phyloP scores from a whole-genome alignment of 2,888 invertebrate genomes.

The Apoda limacodes region DNA sequence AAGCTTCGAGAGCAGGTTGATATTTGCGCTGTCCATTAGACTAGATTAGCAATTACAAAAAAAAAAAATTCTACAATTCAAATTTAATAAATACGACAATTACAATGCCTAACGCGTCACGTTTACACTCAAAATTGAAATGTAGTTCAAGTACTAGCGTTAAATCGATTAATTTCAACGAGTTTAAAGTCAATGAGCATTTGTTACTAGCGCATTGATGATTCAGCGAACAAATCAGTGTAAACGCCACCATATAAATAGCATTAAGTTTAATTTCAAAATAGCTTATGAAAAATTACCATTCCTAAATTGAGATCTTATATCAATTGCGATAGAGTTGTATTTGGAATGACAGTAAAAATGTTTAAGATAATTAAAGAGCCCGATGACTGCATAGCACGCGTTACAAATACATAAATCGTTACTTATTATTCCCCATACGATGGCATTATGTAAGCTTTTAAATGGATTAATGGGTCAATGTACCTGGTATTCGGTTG shows the following conservation, averaged over 20 bases:
- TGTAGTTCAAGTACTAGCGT: too few species aligned
- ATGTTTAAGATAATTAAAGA: conserved; percentile 30
- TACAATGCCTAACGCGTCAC: conserved; percentile 17
- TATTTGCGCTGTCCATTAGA: too few species aligned
- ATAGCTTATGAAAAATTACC: too few species aligned
- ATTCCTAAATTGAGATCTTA: conserved; percentile 3
- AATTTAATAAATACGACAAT: too few species aligned
- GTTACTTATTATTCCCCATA: conserved; percentile 34
- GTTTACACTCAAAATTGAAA: conserved; percentile 16
- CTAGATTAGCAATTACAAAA: too few species aligned
- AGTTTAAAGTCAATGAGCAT: too few species aligned
- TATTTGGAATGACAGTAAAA: too few species aligned
- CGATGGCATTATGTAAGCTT: conserved; percentile 37
- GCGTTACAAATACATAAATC: conserved; percentile 35
- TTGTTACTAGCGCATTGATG: conserved; percentile 27
- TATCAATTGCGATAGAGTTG: conserved; percentile 1
- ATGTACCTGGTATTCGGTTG: conserved; percentile 36
- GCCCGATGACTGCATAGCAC: conserved; percentile 33
- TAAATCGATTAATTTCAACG: too few species aligned
- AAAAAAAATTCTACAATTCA: too few species aligned
- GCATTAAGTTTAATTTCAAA: conserved; percentile 10
- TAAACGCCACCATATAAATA: conserved; percentile 36
- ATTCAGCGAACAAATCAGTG: conserved; percentile 36
- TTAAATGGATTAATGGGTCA: conserved; percentile 51
- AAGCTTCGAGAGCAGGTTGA: too few species aligned